Conservation (phyloP, 2,888 invertebrate genomes). For the Sycophila texana region DNA sequence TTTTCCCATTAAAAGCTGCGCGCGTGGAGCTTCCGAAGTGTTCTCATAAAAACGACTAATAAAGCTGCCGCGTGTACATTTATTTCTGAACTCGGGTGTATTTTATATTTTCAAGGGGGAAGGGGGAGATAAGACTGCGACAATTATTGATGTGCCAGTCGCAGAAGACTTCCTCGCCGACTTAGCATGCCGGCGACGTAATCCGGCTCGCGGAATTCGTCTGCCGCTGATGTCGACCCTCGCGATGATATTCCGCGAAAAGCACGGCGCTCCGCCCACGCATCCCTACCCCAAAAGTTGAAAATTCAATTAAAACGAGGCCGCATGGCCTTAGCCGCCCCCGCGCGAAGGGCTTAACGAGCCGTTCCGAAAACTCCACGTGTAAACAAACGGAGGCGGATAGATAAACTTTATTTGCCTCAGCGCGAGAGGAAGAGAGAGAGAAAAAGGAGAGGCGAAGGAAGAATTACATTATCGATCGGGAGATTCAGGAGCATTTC, state of each 20-base stretch:
- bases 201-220: conserved; percentile 30
- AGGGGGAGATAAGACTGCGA: neutral
- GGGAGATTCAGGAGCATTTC: conserved; percentile 26
- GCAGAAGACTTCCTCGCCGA: conserved; percentile 1
- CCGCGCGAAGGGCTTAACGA: conserved; percentile 2
- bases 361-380: conserved; percentile 7
- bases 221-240: conserved; percentile 39
- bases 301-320: conserved; percentile 27
- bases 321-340: neutral
- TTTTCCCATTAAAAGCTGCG: no score
- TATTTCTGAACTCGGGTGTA: no score
- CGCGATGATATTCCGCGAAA: conserved; percentile 40
- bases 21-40: no score
- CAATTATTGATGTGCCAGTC: conserved; percentile 20
- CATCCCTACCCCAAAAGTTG: neutral
- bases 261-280: neutral
- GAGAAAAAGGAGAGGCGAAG: neutral
- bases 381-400: conserved; percentile 2
- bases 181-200: conserved; percentile 29
- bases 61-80: no score
- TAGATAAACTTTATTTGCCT: no score
- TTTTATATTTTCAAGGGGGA: no score
- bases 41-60: no score
- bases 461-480: conserved; percentile 47
- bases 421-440: neutral